These are phyloP conservation scores for Lysiphlebus fabarum DNA, from an alignment of 1,140 invertebrate genomes.

Conservation along the genomic window DNA sequence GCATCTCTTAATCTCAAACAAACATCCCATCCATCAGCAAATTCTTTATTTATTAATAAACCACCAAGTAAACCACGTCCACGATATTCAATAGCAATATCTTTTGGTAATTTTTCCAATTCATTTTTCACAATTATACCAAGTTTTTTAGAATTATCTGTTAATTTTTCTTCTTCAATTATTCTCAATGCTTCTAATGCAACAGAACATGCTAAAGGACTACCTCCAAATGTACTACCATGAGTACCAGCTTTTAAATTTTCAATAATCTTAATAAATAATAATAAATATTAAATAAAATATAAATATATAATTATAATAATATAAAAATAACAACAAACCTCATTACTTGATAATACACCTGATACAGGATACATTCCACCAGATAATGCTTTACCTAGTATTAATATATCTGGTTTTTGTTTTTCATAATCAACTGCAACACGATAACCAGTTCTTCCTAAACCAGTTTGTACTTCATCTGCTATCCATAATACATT, in stretches of 20 bases:
- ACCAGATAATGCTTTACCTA: constrained; percentile 83
- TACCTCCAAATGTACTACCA: constrained; percentile 83
- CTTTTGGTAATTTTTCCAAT: constrained; percentile 61
- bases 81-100: constrained; percentile 64
- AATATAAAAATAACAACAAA: too few species aligned
- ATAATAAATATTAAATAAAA: constrained; percentile 2
- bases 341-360: constrained; percentile 66
- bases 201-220: constrained; percentile 73
- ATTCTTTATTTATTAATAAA: constrained; percentile 68
- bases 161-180: constrained; percentile 71
- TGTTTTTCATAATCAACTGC: constrained; percentile 88
- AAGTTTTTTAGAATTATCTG: constrained; percentile 68
- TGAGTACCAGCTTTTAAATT: constrained; percentile 74
- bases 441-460: constrained; percentile 86
- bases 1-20: constrained; percentile 67
- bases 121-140: constrained; percentile 65
- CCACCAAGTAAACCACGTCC: constrained; percentile 77
- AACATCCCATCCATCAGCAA: constrained; percentile 67
- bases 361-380: constrained; percentile 79
- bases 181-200: constrained; percentile 59
- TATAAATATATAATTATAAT: background rate
- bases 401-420: constrained; percentile 70
- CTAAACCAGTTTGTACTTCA: constrained; percentile 93
- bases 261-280: constrained; percentile 63
- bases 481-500: constrained; percentile 98